Evolutionary conservation across 2,888 invertebrate species (phyloP).

Genomic region (Aleiodes testaceus): DNA sequence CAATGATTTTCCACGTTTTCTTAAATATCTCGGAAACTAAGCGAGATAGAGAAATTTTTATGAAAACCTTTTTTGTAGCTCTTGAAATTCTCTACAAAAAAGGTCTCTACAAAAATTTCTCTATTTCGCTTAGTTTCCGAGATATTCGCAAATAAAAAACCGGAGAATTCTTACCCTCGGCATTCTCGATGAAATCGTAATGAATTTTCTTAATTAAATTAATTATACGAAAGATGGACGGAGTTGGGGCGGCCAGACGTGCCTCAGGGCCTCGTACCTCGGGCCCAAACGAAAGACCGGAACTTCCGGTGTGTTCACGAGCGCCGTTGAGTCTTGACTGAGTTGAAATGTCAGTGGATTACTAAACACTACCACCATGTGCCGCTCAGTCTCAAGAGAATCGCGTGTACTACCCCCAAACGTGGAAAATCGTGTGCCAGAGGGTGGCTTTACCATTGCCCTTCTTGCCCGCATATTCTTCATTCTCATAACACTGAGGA

Average conservation of each 20-base stretch:
- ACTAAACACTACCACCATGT: conserved; percentile 47
- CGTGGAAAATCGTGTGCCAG: conserved; percentile 53
- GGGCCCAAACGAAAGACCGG: conserved; percentile 49
- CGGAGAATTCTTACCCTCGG: conserved; percentile 50
- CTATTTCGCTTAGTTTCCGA: too few relatives aligned
- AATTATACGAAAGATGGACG: conserved; percentile 24
- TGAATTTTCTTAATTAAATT: conserved; percentile 11
- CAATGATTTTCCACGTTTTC: neutral
- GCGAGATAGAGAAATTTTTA: too few relatives aligned
- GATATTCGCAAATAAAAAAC: neutral
- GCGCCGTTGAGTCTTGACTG: conserved; percentile 64
- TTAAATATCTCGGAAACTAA: too few relatives aligned
- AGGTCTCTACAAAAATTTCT: too few relatives aligned
- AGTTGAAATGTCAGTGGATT: conserved; percentile 48
- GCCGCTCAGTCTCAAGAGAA: conserved; percentile 44
- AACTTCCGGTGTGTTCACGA: conserved; percentile 58
- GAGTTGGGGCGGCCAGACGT: conserved; percentile 57
- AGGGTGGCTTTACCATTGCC: conserved; percentile 50
- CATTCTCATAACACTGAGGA: conserved; percentile 3
- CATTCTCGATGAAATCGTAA: conserved; percentile 44
- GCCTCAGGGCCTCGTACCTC: conserved; percentile 58
- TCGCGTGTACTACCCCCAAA: conserved; percentile 62
- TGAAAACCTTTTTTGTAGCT: too few relatives aligned
- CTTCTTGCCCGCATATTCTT: conserved; percentile 40
- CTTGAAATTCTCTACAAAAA: too few relatives aligned